Evolutionary conservation across 1,140 invertebrate species (phyloP).

Genomic region (Hestina assimilis): DNA sequence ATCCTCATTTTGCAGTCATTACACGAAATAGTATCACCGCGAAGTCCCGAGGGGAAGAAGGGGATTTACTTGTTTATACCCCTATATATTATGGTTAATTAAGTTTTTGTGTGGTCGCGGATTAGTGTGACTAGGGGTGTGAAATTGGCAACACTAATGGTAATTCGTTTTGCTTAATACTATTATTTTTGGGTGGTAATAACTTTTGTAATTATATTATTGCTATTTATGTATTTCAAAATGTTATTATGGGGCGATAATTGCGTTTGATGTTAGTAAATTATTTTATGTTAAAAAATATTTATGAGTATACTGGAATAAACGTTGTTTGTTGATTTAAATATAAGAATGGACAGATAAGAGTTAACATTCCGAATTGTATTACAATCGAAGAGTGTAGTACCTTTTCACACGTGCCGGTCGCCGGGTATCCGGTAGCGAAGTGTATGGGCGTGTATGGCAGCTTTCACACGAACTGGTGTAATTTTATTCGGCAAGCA

Average conservation of each 20-base stretch:
- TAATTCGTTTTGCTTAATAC: slow-evolving; percentile 12
- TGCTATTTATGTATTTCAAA: neutral
- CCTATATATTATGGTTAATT: slow-evolving; percentile 75
- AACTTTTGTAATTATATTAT: slow-evolving; percentile 13
- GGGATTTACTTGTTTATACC: slow-evolving; percentile 55
- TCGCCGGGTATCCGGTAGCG: too few species aligned
- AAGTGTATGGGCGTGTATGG: too few species aligned
- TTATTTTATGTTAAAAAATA: neutral
- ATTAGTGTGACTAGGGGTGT: slow-evolving; percentile 38
- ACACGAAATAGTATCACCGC: slow-evolving; percentile 75
- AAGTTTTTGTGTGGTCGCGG: slow-evolving; percentile 67
- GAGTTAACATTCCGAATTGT: too few species aligned
- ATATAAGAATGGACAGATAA: too few species aligned
- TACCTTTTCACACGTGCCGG: too few species aligned
- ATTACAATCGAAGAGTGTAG: too few species aligned
- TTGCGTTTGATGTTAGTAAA: neutral
- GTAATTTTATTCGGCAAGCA: too few species aligned
- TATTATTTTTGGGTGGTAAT: slow-evolving; percentile 3
- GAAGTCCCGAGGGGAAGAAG: slow-evolving; percentile 59
- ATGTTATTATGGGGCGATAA: neutral
- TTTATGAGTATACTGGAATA: too few species aligned
- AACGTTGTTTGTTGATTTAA: too few species aligned
- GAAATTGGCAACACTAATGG: slow-evolving; percentile 21
- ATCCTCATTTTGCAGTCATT: slow-evolving; percentile 76
- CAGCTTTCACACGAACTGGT: too few species aligned